A percentile compares a stretch with the other conserved stretches of the same genome.
Evolutionary conservation across 1,140 invertebrate genomes (phyloP).

Genomic region (Brachionus manjavacas): DNA sequence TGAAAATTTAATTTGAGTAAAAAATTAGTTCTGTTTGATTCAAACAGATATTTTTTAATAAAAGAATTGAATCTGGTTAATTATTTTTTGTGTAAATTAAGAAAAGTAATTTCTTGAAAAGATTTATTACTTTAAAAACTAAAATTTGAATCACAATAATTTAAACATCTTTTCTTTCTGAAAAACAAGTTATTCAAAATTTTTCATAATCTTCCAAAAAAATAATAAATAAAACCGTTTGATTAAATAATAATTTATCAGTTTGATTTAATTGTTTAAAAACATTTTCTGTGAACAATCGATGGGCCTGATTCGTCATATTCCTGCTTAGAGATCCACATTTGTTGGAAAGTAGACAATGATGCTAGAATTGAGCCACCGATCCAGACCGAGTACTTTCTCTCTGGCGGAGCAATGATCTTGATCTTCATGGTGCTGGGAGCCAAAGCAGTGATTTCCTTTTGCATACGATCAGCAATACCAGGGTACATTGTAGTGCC

Average conservation of each 20-base stretch:
- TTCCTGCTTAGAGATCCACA: constrained; percentile 88
- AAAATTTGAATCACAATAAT: not conserved
- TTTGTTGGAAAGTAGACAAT: constrained; percentile 62
- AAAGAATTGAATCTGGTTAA: too few species aligned
- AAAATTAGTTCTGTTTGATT: too few species aligned
- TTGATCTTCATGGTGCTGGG: constrained; percentile 59
- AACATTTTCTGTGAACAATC: constrained; percentile 89
- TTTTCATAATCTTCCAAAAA: not conserved
- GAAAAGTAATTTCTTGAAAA: not conserved
- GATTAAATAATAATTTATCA: constrained; percentile 34
- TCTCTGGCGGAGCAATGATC: constrained; percentile 59
- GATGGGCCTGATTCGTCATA: constrained; percentile 88
- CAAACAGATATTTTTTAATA: too few species aligned
- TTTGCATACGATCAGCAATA: constrained; percentile 60
- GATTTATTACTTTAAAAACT: not conserved
- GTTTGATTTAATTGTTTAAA: constrained; percentile 63
- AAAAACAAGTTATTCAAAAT: not conserved
- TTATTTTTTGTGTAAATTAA: too few species aligned
- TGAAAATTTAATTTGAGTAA: too few species aligned
- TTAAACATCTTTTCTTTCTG: not conserved
- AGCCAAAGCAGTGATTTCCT: constrained; percentile 61
- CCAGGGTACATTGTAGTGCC: constrained; percentile 62
- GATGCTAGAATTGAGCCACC: constrained; percentile 58
- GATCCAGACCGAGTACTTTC: constrained; percentile 58
- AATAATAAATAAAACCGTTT: not conserved